Percentiles rank a stretch among this genome's conserved stretches.
phyloP scores from a whole-genome alignment of 2,113 vertebrate species.

The Nibea coibor region DNA sequence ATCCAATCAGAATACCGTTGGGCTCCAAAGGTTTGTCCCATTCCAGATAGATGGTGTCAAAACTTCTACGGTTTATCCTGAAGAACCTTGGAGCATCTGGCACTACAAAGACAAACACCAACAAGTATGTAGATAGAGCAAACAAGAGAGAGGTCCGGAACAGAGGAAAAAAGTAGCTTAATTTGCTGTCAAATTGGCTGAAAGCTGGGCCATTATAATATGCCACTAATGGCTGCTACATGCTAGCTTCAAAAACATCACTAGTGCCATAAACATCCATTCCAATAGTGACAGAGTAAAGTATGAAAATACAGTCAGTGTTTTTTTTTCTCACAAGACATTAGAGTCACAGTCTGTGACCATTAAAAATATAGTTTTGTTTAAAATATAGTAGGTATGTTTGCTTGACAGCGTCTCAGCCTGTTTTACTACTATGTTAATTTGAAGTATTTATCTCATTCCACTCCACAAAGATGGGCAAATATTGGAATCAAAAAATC shows the following conservation, averaged over 20 bases:
- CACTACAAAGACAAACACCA: slow-evolving; percentile 80
- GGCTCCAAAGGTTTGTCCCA: slow-evolving; percentile 96
- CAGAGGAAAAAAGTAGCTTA: too few species aligned
- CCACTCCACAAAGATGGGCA: not conserved
- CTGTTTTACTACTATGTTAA: not conserved
- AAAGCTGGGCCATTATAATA: not conserved
- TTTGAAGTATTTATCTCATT: not conserved
- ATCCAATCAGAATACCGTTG: slow-evolving; percentile 93
- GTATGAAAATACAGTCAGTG: not conserved
- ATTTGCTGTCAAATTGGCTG: not conserved
- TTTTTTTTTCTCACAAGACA: not conserved
- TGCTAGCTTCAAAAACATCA: not conserved
- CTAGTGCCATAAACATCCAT: not conserved
- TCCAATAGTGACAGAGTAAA: not conserved
- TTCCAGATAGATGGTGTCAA: slow-evolving; percentile 88
- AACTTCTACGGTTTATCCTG: slow-evolving; percentile 87
- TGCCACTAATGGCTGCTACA: not conserved
- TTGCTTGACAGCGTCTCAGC: not conserved
- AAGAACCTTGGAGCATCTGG: slow-evolving; percentile 91
- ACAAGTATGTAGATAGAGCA: not conserved
- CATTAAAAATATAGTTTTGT: not conserved
- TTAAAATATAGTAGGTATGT: not conserved
- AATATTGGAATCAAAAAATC: not conserved
- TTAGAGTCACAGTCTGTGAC: not conserved
- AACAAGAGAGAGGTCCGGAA: not conserved